phyloP scores from a whole-genome alignment of 1,140 invertebrate species.

The Drosophila simulans region DNA sequence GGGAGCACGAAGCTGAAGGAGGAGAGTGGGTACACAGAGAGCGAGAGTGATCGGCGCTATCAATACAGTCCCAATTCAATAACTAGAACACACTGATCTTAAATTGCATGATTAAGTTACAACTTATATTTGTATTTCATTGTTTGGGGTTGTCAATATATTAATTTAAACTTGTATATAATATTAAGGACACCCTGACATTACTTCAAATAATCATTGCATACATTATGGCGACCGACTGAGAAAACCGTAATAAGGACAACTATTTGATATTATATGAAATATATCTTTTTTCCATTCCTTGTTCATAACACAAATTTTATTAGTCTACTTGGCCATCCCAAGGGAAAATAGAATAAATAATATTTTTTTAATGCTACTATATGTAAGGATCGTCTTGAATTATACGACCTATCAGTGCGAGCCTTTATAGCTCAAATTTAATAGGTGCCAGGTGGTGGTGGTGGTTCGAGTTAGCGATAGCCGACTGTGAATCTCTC shows the following conservation, averaged over 20 bases:
- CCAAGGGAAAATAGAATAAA: background rate
- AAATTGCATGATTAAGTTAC: too few species aligned
- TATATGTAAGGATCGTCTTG: background rate
- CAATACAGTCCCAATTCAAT: slow-evolving; percentile 25
- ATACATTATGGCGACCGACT: background rate
- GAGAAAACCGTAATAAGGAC: background rate
- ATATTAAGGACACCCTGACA: too few species aligned
- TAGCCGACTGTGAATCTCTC: slow-evolving; percentile 20
- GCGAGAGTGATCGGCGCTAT: slow-evolving; percentile 50
- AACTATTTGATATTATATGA: background rate
- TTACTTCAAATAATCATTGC: background rate
- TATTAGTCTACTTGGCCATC: too few species aligned
- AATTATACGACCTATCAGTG: background rate
- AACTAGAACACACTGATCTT: background rate
- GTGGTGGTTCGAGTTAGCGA: slow-evolving; percentile 5
- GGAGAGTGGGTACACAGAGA: slow-evolving; percentile 39
- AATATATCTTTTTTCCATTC: background rate
- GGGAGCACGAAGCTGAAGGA: slow-evolving; percentile 4
- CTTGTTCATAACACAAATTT: too few species aligned
- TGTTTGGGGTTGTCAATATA: too few species aligned
- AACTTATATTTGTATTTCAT: too few species aligned
- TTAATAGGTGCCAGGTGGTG: background rate
- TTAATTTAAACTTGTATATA: too few species aligned
- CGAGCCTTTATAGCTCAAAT: background rate
- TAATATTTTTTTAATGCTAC: background rate